phyloP scores from a whole-genome alignment of 2,797 vertebrate genomes.

The Pristis pectinata region DNA sequence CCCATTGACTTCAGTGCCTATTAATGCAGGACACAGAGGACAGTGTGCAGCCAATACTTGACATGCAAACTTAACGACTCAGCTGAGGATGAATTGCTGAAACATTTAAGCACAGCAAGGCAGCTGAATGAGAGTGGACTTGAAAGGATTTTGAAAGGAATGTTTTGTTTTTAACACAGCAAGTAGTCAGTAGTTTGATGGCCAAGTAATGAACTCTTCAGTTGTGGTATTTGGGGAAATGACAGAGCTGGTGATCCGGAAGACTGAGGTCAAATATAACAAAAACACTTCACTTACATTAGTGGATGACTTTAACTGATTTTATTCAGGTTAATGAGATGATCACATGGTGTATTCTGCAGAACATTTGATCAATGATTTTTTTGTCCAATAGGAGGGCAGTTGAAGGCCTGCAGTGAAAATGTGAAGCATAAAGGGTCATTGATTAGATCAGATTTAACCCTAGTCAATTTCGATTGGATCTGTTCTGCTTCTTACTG shows the following conservation, averaged over 20 bases:
- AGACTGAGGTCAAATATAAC: neutral
- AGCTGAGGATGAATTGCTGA: too few species aligned
- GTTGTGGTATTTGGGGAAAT: neutral
- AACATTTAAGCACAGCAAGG: neutral
- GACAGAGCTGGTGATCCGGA: neutral
- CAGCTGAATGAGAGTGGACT: neutral
- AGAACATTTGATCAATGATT: neutral
- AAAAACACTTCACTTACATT: neutral
- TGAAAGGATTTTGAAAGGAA: neutral
- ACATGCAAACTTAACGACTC: too few species aligned
- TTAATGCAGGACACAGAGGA: too few species aligned
- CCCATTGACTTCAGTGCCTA: too few species aligned
- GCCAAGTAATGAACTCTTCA: neutral
- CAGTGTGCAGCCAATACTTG: too few species aligned
- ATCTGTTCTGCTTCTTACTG: too few species aligned
- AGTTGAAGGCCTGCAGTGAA: neutral
- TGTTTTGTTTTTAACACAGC: neutral
- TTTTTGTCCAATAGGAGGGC: too few species aligned
- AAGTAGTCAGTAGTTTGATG: neutral
- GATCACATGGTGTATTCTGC: too few species aligned
- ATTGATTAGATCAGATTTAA: neutral
- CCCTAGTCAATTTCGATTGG: too few species aligned
- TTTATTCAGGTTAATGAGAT: neutral
- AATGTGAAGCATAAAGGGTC: neutral
- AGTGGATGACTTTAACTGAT: neutral